Evolutionary conservation across 2,797 vertebrate species (phyloP).

Genomic region (Clarias pachynema): DNA sequence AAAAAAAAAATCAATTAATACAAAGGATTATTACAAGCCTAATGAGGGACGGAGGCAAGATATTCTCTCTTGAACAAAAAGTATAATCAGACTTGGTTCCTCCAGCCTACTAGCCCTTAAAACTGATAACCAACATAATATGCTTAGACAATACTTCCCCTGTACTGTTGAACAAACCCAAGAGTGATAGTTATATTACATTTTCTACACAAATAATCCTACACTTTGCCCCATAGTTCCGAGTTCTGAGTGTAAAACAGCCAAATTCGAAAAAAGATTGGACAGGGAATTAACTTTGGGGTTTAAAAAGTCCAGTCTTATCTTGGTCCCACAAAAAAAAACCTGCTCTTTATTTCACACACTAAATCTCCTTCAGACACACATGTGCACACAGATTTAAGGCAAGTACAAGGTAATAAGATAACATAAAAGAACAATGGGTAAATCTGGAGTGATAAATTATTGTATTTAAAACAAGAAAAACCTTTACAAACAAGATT

Average conservation of each 20-base stretch:
- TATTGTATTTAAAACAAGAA: conserved; percentile 50
- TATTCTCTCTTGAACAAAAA: neutral
- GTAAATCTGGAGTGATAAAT: conserved; percentile 52
- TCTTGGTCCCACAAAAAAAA: conserved; percentile 39
- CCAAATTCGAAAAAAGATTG: neutral
- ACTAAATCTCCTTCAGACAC: neutral
- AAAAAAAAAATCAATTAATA: conserved; percentile 1
- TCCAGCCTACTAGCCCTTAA: conserved; percentile 43
- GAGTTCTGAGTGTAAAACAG: conserved; percentile 15
- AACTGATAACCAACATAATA: neutral
- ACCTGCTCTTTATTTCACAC: conserved; percentile 25
- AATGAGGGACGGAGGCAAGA: neutral
- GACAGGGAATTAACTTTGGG: conserved; percentile 13
- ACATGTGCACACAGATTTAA: conserved; percentile 9
- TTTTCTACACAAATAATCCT: conserved; percentile 15
- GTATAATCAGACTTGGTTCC: conserved; percentile 15
- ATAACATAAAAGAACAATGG: conserved; percentile 20
- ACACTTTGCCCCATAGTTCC: conserved; percentile 7
- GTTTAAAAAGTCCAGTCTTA: conserved; percentile 32
- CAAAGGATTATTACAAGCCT: neutral
- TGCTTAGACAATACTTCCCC: neutral
- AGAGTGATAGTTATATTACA: conserved; percentile 7
- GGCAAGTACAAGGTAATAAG: conserved; percentile 14
- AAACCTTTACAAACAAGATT: conserved; percentile 55
- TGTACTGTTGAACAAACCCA: conserved; percentile 27